Conservation (phyloP, 2,888 invertebrate species). For the Athalia rosae region DNA sequence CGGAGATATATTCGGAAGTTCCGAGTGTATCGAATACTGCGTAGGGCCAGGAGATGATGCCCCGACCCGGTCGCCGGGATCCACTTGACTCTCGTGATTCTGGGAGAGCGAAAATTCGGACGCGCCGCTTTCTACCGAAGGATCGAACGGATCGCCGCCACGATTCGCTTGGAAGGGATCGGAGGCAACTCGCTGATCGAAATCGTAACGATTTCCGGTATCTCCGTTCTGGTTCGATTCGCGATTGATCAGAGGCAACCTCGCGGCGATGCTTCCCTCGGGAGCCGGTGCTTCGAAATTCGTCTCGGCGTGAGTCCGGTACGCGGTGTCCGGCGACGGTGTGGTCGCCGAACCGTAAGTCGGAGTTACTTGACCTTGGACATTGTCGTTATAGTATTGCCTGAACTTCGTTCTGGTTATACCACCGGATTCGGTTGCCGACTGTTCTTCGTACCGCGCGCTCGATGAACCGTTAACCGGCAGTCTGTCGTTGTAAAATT, state of each 20-base stretch:
- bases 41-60: slow-evolving; percentile 67
- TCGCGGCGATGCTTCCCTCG: slow-evolving; percentile 48
- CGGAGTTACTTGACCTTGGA: slow-evolving; percentile 39
- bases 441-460: slow-evolving; percentile 28
- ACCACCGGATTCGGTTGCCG: slow-evolving; percentile 5
- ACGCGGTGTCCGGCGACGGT: slow-evolving; percentile 39
- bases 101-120: not conserved
- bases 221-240: slow-evolving; percentile 43
- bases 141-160: not conserved
- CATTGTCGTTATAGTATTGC: slow-evolving; percentile 47
- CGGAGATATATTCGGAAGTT: slow-evolving; percentile 77
- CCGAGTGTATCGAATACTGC: slow-evolving; percentile 76
- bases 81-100: slow-evolving; percentile 9
- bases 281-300: not conserved
- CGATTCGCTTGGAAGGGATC: slow-evolving; percentile 7
- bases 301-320: slow-evolving; percentile 51
- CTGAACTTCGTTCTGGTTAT: slow-evolving; percentile 23
- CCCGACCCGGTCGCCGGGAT: slow-evolving; percentile 18
- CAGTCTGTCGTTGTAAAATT: slow-evolving; percentile 47
- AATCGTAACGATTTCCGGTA: slow-evolving; percentile 3
- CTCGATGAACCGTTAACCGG: slow-evolving; percentile 45
- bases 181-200: slow-evolving; percentile 10
- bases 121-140: not conserved
- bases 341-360: slow-evolving; percentile 47
- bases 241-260: slow-evolving; percentile 51